Evolutionary conservation across 2,888 invertebrate species (phyloP).

Genomic region (Leptothorax acervorum): DNA sequence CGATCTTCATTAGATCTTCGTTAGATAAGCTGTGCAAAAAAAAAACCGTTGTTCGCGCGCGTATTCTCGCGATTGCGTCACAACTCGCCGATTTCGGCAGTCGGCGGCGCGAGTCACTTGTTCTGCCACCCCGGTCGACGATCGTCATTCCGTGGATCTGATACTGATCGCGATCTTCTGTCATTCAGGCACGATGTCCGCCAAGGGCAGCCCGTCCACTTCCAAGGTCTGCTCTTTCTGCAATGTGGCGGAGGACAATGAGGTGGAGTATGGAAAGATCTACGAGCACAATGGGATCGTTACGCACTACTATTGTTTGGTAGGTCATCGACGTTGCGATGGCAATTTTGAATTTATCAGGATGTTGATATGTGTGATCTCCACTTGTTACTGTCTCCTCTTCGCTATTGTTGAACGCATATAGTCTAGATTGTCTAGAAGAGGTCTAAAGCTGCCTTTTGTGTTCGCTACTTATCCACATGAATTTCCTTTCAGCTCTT

Average conservation of each 20-base stretch:
- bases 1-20: too few species aligned
- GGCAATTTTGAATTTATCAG: background rate
- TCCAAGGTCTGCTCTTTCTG: conserved; percentile 87
- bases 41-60: too few species aligned
- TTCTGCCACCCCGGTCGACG: too few species aligned
- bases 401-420: background rate
- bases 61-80: too few species aligned
- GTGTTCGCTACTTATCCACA: background rate
- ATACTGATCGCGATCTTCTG: background rate
- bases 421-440: background rate
- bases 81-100: background rate
- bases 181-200: conserved; percentile 60
- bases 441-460: background rate
- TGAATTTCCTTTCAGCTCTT: conserved; percentile 87
- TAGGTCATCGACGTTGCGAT: conserved; percentile 85
- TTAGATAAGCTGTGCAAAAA: too few species aligned
- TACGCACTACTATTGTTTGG: conserved; percentile 92
- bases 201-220: background rate
- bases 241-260: conserved; percentile 86
- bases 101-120: too few species aligned
- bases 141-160: too few species aligned
- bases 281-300: conserved; percentile 87
- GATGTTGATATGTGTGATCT: background rate
- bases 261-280: conserved; percentile 87
- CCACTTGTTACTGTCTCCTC: background rate